phyloP scores from a whole-genome alignment of 1,140 invertebrate species.

The Epicauta chinensis region DNA sequence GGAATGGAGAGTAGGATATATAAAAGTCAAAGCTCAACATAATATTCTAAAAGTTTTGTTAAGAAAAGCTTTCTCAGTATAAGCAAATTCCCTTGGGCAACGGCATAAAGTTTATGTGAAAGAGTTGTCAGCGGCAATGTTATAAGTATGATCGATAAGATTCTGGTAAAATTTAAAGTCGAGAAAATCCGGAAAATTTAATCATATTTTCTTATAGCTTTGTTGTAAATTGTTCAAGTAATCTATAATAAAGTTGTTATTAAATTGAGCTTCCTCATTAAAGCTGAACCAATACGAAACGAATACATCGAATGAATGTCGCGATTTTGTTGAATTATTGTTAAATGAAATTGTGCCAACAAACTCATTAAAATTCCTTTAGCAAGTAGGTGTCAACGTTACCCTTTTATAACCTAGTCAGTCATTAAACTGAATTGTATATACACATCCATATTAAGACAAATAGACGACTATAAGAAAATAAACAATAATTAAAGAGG shows the following conservation, averaged over 20 bases:
- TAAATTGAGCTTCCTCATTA: slow-evolving; percentile 9
- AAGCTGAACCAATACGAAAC: background rate
- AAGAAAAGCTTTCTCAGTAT: slow-evolving; percentile 32
- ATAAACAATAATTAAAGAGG: slow-evolving; percentile 14
- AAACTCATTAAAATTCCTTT: background rate
- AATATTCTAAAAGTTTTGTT: slow-evolving; percentile 36
- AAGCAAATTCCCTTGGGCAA: slow-evolving; percentile 33
- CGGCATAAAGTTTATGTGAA: slow-evolving; percentile 36
- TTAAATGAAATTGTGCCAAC: too few relatives aligned
- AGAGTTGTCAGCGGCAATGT: slow-evolving; percentile 39
- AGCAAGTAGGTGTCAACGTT: slow-evolving; percentile 12
- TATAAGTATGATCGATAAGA: slow-evolving; percentile 33
- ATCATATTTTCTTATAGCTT: slow-evolving; percentile 29
- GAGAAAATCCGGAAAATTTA: slow-evolving; percentile 24
- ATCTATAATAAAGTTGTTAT: slow-evolving; percentile 17
- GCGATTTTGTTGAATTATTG: too few relatives aligned
- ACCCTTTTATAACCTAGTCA: slow-evolving; percentile 9
- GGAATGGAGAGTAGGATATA: slow-evolving; percentile 25
- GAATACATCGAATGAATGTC: too few relatives aligned
- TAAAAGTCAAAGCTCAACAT: slow-evolving; percentile 32
- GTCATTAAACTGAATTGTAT: background rate
- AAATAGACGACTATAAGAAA: slow-evolving; percentile 15
- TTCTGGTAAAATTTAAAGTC: slow-evolving; percentile 23
- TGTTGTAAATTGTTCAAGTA: slow-evolving; percentile 23
- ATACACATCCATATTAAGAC: background rate